Percentiles rank a stretch among this genome's conserved stretches.
phyloP scores from a whole-genome alignment of 2,797 vertebrate species.

The Sciurus carolinensis region DNA sequence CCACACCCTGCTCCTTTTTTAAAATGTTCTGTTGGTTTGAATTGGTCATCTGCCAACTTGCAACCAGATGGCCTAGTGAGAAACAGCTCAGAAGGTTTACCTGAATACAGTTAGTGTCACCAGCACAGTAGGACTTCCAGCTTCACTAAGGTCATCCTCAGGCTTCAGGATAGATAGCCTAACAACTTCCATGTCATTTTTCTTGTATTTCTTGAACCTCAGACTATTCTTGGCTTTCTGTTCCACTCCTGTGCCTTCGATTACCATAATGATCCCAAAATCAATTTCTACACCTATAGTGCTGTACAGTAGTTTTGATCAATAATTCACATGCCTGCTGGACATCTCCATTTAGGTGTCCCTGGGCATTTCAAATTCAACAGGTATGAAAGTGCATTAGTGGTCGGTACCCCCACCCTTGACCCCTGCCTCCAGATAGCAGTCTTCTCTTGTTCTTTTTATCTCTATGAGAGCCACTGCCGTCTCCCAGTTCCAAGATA shows the following conservation, averaged over 20 bases:
- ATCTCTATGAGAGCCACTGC: background rate
- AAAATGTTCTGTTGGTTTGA: background rate
- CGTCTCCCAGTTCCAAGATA: background rate
- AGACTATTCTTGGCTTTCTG: background rate
- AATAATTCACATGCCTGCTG: background rate
- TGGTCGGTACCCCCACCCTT: background rate
- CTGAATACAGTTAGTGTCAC: background rate
- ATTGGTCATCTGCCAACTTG: background rate
- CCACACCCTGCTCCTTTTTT: background rate
- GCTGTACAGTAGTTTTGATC: background rate
- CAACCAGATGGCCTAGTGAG: background rate
- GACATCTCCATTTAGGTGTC: background rate
- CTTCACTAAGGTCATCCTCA: background rate
- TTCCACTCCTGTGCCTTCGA: background rate
- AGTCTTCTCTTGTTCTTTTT: background rate
- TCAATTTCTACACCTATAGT: background rate
- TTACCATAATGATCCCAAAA: background rate
- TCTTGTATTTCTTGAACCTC: background rate
- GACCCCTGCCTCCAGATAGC: background rate
- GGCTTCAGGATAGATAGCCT: background rate
- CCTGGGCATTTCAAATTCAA: background rate
- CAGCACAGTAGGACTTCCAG: background rate
- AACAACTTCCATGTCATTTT: background rate
- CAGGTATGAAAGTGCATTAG: background rate
- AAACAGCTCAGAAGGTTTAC: background rate